A percentile compares a stretch with the other conserved stretches of the same genome.
phyloP scores from a whole-genome alignment of 2,888 invertebrate genomes.

The Plutella xylostella region DNA sequence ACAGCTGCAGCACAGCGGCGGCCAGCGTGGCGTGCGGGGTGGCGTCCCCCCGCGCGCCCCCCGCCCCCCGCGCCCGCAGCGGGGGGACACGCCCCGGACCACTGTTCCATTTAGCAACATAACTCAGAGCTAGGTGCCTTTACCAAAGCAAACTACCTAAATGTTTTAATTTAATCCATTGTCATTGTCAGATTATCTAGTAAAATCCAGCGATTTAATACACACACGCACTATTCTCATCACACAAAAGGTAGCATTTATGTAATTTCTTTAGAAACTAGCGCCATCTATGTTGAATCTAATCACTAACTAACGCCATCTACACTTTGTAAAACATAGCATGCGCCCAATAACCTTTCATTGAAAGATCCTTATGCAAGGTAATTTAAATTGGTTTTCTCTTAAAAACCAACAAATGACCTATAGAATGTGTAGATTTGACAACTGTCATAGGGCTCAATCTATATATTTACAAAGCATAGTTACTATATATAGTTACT shows the following conservation, averaged over 20 bases:
- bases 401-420: background rate
- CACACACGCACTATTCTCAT: too few species aligned
- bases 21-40: background rate
- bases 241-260: too few species aligned
- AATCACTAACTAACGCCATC: background rate
- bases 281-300: too few species aligned
- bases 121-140: too few species aligned
- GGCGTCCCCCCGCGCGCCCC: slow-evolving; percentile 19
- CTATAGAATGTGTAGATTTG: too few species aligned
- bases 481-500: background rate
- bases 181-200: too few species aligned
- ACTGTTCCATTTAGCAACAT: slow-evolving; percentile 42
- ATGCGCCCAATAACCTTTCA: slow-evolving; percentile 1
- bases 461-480: background rate
- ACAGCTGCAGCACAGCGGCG: slow-evolving; percentile 20
- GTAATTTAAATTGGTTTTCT: too few species aligned
- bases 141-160: too few species aligned
- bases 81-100: slow-evolving; percentile 41
- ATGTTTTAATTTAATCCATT: too few species aligned
- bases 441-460: too few species aligned
- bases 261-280: too few species aligned
- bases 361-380: background rate
- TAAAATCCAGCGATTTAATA: too few species aligned
- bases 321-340: background rate
- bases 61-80: slow-evolving; percentile 29